Evolutionary conservation across 2,888 invertebrate genomes (phyloP), one percentile per base, ranked within the genome.

Genomic region (Hydraecia micacea): DNA sequence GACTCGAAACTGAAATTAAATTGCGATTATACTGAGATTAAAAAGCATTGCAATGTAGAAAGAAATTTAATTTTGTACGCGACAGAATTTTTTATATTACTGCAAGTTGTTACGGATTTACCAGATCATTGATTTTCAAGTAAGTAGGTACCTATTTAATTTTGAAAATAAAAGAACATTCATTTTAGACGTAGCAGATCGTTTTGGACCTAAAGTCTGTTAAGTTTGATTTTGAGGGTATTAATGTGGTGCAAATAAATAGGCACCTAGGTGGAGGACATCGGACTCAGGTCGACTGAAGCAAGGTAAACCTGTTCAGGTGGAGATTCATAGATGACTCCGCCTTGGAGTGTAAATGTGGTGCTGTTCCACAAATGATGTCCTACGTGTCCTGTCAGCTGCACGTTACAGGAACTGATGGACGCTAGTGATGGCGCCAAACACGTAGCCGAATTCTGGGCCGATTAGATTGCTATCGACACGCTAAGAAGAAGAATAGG

Each of bases 11-110:
- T 91, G 91, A 92, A 93, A 93, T 94, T 91, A 93, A 94, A 94
- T 94, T 92, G 92, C 91, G 92, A 94, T 94, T 94, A 93, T 91
- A 87, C 90, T 75, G 88, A 90, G 90, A 93, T 93, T 92, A 91
- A 90, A 92, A 91, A 91, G 90, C 93, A 91, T 90, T 89, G 90
- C 92, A 84, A 82, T 88, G 87, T 85, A 85, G 87, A 88, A 91
- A 92, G 86, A 89, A 92, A 93, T 92, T 91, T 89, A 92, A 94
- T 94, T 93, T 94, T 92, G 92, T 90, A 90, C 90, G 81, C 88
- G 88, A 91, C 90, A 83, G 83, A 86, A 88, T 88, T 90, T 90
- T 86, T 87, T 79, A 79, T 42, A 79, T 82, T 78, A 66, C 74
- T 73, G 67, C 39, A 79, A 78, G 73, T 80, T 88, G 76, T 83